A percentile compares a stretch with the other conserved stretches of the same genome.
Conservation (phyloP, 2,113 vertebrate species). For the Anolis carolinensis region DNA sequence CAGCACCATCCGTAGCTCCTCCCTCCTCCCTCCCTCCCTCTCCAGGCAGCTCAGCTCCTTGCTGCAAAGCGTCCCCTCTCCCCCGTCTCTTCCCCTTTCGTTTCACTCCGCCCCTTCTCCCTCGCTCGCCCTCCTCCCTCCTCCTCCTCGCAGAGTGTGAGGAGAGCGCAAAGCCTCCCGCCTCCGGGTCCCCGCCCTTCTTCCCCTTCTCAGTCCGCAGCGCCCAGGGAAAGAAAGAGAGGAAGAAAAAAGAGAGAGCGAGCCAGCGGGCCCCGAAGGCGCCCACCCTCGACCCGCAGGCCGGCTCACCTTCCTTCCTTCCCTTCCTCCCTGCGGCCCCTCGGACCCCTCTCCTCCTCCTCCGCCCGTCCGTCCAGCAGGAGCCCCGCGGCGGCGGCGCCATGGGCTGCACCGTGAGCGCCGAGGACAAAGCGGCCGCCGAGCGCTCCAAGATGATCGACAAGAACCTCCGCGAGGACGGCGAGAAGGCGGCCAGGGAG, state of each 20-base stretch:
- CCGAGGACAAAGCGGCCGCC: constrained; percentile 93
- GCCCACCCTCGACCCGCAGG: neutral
- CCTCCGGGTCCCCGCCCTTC: too few relatives aligned
- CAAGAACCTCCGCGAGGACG: constrained; percentile 94
- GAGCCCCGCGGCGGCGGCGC: constrained; percentile 66
- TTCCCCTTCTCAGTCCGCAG: too few relatives aligned
- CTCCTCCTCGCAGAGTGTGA: too few relatives aligned
- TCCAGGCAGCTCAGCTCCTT: too few relatives aligned
- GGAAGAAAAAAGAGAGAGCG: too few relatives aligned
- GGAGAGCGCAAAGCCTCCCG: too few relatives aligned
- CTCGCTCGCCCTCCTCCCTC: neutral
- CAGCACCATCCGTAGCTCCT: neutral
- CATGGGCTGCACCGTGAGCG: constrained; percentile 95
- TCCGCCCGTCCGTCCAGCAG: constrained; percentile 9
- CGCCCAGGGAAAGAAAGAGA: too few relatives aligned
- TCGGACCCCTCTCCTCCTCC: too few relatives aligned
- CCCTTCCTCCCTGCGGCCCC: neutral
- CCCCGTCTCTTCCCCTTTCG: neutral
- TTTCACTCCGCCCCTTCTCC: neutral
- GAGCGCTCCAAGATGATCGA: constrained; percentile 97
- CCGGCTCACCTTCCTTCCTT: neutral
- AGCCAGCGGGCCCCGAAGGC: too few relatives aligned
- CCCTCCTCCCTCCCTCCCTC: neutral
- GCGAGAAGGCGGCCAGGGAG: constrained; percentile 93
- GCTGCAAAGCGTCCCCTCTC: too few relatives aligned